These are phyloP conservation scores for Lichenostomus cassidix DNA, from an alignment of 2,113 vertebrate species.

Conservation along the genomic window DNA sequence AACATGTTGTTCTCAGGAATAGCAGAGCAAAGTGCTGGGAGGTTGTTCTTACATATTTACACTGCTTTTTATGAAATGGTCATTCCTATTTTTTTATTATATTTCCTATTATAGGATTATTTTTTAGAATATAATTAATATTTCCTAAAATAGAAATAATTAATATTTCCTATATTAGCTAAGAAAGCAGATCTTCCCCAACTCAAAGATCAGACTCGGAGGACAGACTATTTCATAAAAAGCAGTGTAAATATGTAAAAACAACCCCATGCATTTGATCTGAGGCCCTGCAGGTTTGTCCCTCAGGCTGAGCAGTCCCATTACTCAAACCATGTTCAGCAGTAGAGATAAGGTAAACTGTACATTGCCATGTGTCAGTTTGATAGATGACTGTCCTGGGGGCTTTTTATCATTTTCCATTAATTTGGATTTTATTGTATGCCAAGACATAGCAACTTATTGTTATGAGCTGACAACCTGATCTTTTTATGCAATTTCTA, in stretches of 20 bases:
- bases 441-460: neutral
- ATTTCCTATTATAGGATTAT: too few species aligned
- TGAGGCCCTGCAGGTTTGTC: neutral
- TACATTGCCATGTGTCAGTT: neutral
- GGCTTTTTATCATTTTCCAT: conserved; percentile 9
- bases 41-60: neutral
- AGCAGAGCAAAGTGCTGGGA: neutral
- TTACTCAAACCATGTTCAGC: neutral
- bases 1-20: neutral
- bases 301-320: neutral
- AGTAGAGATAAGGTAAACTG: conserved; percentile 1
- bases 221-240: neutral
- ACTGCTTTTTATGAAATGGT: too few species aligned
- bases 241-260: neutral
- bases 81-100: too few species aligned
- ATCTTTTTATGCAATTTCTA: conserved; percentile 5
- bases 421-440: conserved; percentile 30
- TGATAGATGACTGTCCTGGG: conserved; percentile 5
- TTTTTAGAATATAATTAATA: too few species aligned
- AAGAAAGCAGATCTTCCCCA: neutral
- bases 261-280: neutral
- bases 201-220: neutral
- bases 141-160: too few species aligned
- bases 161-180: neutral
- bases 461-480: conserved; percentile 15